Evolutionary conservation across 2,888 invertebrate species (phyloP).

Genomic region (Pecten maximus): DNA sequence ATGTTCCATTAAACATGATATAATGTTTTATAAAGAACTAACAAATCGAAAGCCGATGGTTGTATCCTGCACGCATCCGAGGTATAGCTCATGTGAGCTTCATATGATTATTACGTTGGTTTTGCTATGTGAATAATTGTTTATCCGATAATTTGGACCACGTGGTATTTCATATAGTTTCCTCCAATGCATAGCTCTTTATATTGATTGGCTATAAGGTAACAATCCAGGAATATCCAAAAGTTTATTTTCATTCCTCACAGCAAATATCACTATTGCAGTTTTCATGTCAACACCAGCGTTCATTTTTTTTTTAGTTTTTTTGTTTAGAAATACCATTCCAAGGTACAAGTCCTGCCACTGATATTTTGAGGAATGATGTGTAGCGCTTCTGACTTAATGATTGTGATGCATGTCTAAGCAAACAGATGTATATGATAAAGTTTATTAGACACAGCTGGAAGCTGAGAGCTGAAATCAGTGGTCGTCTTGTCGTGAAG

Average conservation of each 20-base stretch:
- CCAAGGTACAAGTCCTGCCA: background rate
- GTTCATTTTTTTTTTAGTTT: no score
- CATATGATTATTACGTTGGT: no score
- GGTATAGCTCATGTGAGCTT: no score
- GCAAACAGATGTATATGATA: background rate
- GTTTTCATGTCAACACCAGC: no score
- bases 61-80: background rate
- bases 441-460: slow-evolving; percentile 13
- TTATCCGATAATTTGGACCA: no score
- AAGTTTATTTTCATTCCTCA: no score
- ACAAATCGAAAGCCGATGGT: background rate
- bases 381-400: background rate
- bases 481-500: background rate
- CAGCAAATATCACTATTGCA: no score
- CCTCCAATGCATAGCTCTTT: no score
- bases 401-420: background rate
- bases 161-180: no score
- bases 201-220: no score
- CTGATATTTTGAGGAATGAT: background rate
- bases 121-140: no score
- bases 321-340: background rate
- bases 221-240: no score
- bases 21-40: background rate
- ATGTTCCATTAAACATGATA: background rate
- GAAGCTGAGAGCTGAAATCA: background rate